Evolutionary conservation across 1,140 invertebrate species (phyloP), one percentile per base, ranked within the genome.

Genomic region (Cardiocondyla obscurior): DNA sequence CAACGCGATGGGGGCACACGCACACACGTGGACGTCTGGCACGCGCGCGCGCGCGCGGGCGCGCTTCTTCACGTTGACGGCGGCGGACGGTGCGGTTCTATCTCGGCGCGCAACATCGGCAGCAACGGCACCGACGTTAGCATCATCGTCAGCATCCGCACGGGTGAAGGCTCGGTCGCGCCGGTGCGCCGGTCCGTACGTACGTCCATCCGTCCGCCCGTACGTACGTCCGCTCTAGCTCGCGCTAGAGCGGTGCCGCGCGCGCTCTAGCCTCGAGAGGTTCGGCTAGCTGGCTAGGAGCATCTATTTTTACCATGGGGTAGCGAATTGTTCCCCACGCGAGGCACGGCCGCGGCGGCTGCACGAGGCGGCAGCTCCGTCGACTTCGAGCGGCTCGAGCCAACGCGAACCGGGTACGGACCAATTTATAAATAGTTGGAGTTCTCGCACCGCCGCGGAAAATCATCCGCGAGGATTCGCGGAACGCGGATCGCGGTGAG

Each of bases 231-330:
- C 81, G 86, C 64, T 82, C 87, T 88, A 82, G 72, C 83, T 44
- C 22, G 33, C 36, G 82, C 85, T 85, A 88, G 85, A 82, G 74
- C 86, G 86, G 83, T 81, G 76, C 65, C 73, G 53, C 51, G 84
- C 58, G 65, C 83, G 87, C 81, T 90, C 88, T 89, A 89, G 85
- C 84, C 84, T 85, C 86, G 84, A 91, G n/a, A n/a, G n/a, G 82
- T 77, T 85, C 86, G 85, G 85, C 90, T 91, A 90, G 93, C 92
- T 92, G 84, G 89, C 90, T 91, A 90, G 91, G 88, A 89, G 92
- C 86, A 91, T 91, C 93, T 94, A 94, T 94, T 94, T 94, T 92
- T 94, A 94, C 87, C 92, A 93, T 93, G 91, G 92, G 91, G 91
- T 92, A 87, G 91, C 90, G 90, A 91, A 93, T 93, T 92, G 93